Base-by-base conservation (phyloP, 2,888 invertebrate genomes). In the Choristoneura rosaceana region DNA sequence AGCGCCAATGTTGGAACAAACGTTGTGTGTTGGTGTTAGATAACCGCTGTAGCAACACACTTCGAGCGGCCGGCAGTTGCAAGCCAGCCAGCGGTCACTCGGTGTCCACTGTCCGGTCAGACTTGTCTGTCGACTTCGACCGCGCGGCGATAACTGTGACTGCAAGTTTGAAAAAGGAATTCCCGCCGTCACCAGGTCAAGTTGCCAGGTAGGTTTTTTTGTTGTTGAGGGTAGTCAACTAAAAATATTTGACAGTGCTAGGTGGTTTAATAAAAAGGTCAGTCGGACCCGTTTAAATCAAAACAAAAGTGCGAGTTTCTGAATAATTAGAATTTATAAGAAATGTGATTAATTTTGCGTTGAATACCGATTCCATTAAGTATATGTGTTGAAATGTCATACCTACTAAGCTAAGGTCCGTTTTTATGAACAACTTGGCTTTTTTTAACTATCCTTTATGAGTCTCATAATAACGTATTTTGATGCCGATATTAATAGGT, bases 51-150 rank as follows among this genome's bases (percentile, higher is more conserved):
- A 41, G 67, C 67, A 68, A 50, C 71, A 71, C 58, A 41, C 58
- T 66, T 17, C 62, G 15, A 38, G 4, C 71, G 63, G 25, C 70
- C 71, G 71, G 67, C 71, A 71, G 71, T 71, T 58, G 67, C 58
- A 33, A 41, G 15, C 58, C 65, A 63, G 47, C 60, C 67, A 58
- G 66, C 74, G 66, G 62, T 63, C 74, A 74, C 67, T 58, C 67
- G 60, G 41, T 47, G 67, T n/a, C 70, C 58, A 63, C 15, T 55
- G 63, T 45, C 70, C 58, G 58, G 41, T 60, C 58, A 47, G 47
- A 52, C 62, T 63, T 65, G 71, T 50, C 62, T 55, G 62, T 41
- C 47, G 47, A 68, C 67, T 50, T 17, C 55, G 52, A 47, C 45
- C 67, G 58, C 55, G 55, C 33, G 47, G 47, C 45, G 25, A 58